phyloP scores from a whole-genome alignment of 2,888 invertebrate species.

The Folsomia candida region DNA sequence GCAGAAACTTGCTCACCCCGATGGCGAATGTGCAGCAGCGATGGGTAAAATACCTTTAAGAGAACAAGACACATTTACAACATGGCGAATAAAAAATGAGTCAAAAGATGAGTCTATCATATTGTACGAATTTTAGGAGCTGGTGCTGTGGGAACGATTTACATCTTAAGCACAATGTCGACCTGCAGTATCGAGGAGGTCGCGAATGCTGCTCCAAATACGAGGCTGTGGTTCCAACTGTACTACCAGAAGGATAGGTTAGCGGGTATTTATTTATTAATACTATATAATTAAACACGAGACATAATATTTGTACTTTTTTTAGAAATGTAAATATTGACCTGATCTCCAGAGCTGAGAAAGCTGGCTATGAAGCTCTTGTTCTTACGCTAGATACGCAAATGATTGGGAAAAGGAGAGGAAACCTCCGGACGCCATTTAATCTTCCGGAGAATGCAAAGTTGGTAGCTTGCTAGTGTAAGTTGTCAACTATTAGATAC shows the following conservation, averaged over 20 bases:
- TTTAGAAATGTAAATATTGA: constrained; percentile 65
- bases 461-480: too few species aligned
- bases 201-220: constrained; percentile 70
- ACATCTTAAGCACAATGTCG: constrained; percentile 78
- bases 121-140: too few species aligned
- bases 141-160: constrained; percentile 76
- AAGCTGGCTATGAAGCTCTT: constrained; percentile 77
- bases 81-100: too few species aligned
- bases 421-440: constrained; percentile 17
- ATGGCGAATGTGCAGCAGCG: constrained; percentile 80
- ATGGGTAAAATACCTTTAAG: constrained; percentile 78
- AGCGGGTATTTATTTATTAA: constrained; percentile 15
- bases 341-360: constrained; percentile 74
- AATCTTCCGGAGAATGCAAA: too few species aligned
- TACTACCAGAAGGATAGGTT: constrained; percentile 83
- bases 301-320: not conserved
- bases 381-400: constrained; percentile 87
- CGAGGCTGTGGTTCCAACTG: constrained; percentile 84
- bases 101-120: too few species aligned
- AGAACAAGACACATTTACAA: too few species aligned
- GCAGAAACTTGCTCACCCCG: constrained; percentile 86
- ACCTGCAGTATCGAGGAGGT: constrained; percentile 87
- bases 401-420: constrained; percentile 70
- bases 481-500: too few species aligned
- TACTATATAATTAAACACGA: not conserved